Conservation (phyloP, 2,797 vertebrate genomes). For the Rhadinocentrus ornatus region DNA sequence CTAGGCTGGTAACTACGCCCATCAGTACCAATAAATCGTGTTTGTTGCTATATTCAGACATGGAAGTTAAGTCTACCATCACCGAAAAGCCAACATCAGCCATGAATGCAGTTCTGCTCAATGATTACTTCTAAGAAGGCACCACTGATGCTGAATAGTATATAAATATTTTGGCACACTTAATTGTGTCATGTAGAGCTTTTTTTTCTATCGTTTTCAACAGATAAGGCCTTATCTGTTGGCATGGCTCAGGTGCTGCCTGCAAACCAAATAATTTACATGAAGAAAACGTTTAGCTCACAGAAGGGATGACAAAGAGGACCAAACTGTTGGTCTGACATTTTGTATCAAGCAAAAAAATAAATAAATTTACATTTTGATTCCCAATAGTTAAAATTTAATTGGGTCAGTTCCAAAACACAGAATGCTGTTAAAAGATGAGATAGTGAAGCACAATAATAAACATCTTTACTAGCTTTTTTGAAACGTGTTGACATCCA, state of each 20-base stretch:
- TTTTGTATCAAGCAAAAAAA: too few relatives aligned
- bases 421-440: background rate
- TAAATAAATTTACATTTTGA: too few relatives aligned
- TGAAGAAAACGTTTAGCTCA: too few relatives aligned
- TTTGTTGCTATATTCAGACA: too few relatives aligned
- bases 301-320: background rate
- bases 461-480: too few relatives aligned
- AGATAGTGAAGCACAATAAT: background rate
- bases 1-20: background rate
- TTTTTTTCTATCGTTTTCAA: too few relatives aligned
- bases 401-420: background rate
- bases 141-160: background rate
- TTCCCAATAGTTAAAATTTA: too few relatives aligned
- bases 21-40: too few relatives aligned
- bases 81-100: background rate
- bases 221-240: background rate
- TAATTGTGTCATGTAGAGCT: too few relatives aligned
- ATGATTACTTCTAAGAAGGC: background rate
- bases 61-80: background rate
- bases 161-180: background rate
- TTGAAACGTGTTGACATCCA: too few relatives aligned
- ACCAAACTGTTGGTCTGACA: background rate
- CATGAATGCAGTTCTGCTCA: too few relatives aligned
- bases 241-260: background rate
- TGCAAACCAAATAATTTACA: background rate